Conservation (phyloP, 2,888 invertebrate species). For the Drosophila mimica region DNA sequence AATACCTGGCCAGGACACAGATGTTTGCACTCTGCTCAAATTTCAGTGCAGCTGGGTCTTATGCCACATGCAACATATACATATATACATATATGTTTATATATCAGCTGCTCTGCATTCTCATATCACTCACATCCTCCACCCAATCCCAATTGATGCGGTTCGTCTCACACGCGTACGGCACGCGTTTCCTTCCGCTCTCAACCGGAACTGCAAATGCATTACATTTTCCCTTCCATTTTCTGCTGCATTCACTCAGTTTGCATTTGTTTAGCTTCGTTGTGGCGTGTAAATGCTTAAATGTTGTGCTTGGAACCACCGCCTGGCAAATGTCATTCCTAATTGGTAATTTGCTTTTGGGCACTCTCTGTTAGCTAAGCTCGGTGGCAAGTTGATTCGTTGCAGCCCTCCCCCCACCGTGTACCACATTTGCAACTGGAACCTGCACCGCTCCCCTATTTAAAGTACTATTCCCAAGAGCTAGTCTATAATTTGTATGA, state of each 20-base stretch:
- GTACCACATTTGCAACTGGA: conserved; percentile 32
- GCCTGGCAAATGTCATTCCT: conserved; percentile 42
- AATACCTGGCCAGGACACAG: conserved; percentile 33
- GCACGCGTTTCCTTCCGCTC: conserved; percentile 66
- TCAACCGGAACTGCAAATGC: conserved; percentile 57
- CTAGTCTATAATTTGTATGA: conserved; percentile 53
- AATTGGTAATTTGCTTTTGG: conserved; percentile 5
- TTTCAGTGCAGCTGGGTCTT: conserved; percentile 49
- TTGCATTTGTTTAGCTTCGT: conserved; percentile 51
- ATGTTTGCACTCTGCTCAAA: conserved; percentile 44
- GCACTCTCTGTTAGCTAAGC: conserved; percentile 1
- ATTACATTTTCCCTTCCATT: conserved; percentile 27
- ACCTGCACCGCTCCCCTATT: conserved; percentile 6
- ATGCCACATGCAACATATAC: not conserved
- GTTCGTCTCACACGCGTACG: conserved; percentile 60
- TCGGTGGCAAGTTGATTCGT: conserved; percentile 18
- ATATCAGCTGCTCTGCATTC: conserved; percentile 50
- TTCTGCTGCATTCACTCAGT: conserved; percentile 41
- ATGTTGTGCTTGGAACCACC: conserved; percentile 27
- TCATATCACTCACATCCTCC: conserved; percentile 1
- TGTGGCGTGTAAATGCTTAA: conserved; percentile 59
- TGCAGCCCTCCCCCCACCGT: conserved; percentile 10
- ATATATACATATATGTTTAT: not conserved
- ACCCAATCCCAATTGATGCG: conserved; percentile 47
- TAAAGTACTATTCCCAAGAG: conserved; percentile 5